These are phyloP conservation scores for Lagorchestes hirsutus DNA, from an alignment of 2,797 vertebrate genomes.

Conservation along the genomic window DNA sequence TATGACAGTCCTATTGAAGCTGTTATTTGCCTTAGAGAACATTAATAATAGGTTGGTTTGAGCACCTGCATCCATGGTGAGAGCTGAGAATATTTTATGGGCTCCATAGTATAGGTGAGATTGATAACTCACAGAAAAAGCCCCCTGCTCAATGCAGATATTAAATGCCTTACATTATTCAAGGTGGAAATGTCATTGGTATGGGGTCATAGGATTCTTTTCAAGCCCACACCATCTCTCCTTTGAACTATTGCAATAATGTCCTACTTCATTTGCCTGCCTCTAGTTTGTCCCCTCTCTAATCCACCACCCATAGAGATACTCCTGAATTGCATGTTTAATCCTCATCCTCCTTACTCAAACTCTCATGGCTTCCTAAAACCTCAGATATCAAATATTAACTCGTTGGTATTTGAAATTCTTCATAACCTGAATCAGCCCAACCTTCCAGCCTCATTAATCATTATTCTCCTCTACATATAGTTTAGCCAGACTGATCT, in stretches of 20 bases:
- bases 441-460: neutral
- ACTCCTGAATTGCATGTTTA: neutral
- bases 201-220: accelerated
- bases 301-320: neutral
- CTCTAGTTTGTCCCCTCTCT: neutral
- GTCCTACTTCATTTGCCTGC: neutral
- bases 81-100: neutral
- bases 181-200: accelerated
- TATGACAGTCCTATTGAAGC: accelerated
- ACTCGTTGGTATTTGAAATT: neutral
- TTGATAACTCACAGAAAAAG: accelerated
- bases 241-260: neutral
- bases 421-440: neutral
- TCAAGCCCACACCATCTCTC: neutral
- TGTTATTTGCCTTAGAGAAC: accelerated
- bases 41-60: accelerated
- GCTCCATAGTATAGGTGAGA: accelerated
- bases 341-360: neutral
- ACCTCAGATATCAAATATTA: neutral
- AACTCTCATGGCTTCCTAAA: neutral
- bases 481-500: neutral
- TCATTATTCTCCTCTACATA: neutral
- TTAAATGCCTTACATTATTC: neutral
- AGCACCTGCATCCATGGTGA: accelerated
- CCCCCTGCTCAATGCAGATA: accelerated